phyloP scores from a whole-genome alignment of 1,140 invertebrate genomes.

The Drosophila nigromelanica region DNA sequence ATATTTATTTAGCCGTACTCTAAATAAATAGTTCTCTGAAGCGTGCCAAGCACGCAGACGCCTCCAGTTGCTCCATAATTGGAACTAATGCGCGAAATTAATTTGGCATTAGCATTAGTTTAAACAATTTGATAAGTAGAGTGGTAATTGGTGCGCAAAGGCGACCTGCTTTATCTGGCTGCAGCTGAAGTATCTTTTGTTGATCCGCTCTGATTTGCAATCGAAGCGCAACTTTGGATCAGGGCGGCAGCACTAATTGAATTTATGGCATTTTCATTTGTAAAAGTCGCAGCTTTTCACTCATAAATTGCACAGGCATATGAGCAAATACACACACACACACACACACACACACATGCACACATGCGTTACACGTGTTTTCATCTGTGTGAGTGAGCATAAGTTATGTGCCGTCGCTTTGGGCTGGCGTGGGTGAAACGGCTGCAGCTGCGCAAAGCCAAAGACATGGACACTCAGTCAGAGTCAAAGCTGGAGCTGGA shows the following conservation, averaged over 20 bases:
- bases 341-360: slow-evolving; percentile 34
- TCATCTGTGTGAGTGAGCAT: slow-evolving; percentile 5
- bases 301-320: slow-evolving; percentile 71
- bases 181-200: slow-evolving; percentile 25
- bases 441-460: slow-evolving; percentile 68
- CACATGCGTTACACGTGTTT: not conserved
- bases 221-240: slow-evolving; percentile 27
- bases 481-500: not conserved
- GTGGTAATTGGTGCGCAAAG: slow-evolving; percentile 64
- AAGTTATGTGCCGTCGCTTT: slow-evolving; percentile 65
- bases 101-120: slow-evolving; percentile 60
- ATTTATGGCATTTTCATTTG: slow-evolving; percentile 75
- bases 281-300: slow-evolving; percentile 71
- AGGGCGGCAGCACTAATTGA: slow-evolving; percentile 63
- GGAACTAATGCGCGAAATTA: slow-evolving; percentile 73
- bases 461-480: slow-evolving; percentile 10
- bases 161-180: slow-evolving; percentile 48
- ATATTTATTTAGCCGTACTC: slow-evolving; percentile 51
- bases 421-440: slow-evolving; percentile 76
- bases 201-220: slow-evolving; percentile 73
- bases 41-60: slow-evolving; percentile 38
- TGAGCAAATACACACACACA: slow-evolving; percentile 50
- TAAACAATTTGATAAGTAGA: slow-evolving; percentile 11
- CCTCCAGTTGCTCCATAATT: slow-evolving; percentile 56
- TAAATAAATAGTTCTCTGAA: slow-evolving; percentile 58